phyloP scores from a whole-genome alignment of 1,140 invertebrate genomes.

The Eriosoma lanigerum region DNA sequence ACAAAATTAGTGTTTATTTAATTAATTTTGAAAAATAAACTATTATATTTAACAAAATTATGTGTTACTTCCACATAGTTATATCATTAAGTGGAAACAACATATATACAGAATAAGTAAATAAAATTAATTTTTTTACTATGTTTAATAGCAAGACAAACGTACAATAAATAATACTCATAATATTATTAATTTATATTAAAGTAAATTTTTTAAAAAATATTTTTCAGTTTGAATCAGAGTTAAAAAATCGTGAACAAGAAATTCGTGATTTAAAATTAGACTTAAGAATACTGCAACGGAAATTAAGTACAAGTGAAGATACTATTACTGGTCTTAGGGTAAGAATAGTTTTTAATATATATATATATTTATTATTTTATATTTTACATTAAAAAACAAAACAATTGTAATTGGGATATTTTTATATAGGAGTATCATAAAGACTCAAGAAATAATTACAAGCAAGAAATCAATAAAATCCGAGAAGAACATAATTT shows the following conservation, averaged over 20 bases:
- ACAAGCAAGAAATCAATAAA: conserved; percentile 36
- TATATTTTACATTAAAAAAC: neutral
- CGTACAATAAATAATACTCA: too few relatives aligned
- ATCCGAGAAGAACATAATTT: conserved; percentile 22
- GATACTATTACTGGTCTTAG: conserved; percentile 59
- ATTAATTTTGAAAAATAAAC: too few relatives aligned
- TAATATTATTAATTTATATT: too few relatives aligned
- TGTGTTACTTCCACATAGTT: too few relatives aligned
- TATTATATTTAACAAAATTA: too few relatives aligned
- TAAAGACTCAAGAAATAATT: conserved; percentile 38
- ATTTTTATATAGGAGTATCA: conserved; percentile 22
- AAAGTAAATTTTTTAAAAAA: too few relatives aligned
- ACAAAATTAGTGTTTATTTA: too few relatives aligned
- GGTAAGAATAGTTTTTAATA: conserved; percentile 17
- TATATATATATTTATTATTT: neutral
- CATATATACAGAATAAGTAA: too few relatives aligned
- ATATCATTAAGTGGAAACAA: too few relatives aligned
- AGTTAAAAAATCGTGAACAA: conserved; percentile 70
- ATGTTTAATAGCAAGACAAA: too few relatives aligned
- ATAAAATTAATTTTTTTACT: too few relatives aligned
- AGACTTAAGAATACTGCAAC: conserved; percentile 67
- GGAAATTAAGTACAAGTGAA: conserved; percentile 67
- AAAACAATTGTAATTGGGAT: too few relatives aligned
- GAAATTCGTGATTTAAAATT: conserved; percentile 68
- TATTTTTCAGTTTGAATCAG: conserved; percentile 52